These are phyloP conservation scores for Ispidina lecontei DNA, from an alignment of 2,797 vertebrate genomes.

Conservation along the genomic window DNA sequence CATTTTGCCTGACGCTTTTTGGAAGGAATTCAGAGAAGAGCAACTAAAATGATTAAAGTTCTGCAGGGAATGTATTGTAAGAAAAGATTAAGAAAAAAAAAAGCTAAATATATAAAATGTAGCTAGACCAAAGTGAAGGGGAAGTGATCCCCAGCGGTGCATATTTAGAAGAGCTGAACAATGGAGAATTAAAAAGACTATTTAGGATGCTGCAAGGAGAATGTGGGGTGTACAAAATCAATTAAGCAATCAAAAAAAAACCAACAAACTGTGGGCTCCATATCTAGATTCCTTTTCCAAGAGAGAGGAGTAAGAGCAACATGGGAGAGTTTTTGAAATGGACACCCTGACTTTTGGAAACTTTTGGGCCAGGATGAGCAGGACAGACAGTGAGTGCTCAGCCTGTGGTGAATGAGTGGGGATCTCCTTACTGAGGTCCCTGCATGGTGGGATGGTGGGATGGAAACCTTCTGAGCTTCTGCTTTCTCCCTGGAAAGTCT, in stretches of 20 bases:
- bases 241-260: background rate
- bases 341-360: background rate
- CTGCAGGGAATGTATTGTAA: conserved; percentile 37
- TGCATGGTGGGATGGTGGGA: background rate
- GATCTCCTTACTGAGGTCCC: background rate
- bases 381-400: fast-evolving
- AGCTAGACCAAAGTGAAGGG: conserved; percentile 6
- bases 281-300: background rate
- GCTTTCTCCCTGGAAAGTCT: background rate
- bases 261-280: background rate
- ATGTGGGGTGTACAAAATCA: background rate
- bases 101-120: conserved; percentile 29
- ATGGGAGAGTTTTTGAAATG: background rate
- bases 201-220: background rate
- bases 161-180: conserved; percentile 26
- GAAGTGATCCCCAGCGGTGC: background rate
- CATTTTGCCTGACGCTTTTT: background rate
- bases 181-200: background rate
- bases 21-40: conserved; percentile 55
- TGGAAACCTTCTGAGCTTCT: background rate
- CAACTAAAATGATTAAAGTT: conserved; percentile 45
- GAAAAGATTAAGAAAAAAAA: conserved; percentile 37
- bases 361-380: background rate
- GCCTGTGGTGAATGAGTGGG: fast-evolving
- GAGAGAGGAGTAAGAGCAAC: background rate